phyloP scores from a whole-genome alignment of 2,797 vertebrate species.

The Sparidentex hasta region DNA sequence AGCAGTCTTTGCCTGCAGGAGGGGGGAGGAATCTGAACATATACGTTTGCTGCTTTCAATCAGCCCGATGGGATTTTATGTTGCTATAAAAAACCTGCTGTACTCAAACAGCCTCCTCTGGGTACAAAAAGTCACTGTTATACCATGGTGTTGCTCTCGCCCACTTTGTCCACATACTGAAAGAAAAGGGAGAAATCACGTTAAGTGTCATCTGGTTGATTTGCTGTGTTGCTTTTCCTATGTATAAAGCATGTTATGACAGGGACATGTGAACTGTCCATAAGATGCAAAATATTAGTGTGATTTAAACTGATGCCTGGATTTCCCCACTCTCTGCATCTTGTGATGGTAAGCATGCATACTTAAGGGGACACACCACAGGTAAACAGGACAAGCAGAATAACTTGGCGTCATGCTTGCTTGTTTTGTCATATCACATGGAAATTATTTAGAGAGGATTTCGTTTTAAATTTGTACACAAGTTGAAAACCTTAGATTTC shows the following conservation, averaged over 20 bases:
- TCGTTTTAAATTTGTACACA: neutral
- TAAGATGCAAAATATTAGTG: slow-evolving; percentile 8
- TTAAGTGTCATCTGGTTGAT: neutral
- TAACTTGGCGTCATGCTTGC: too few relatives aligned
- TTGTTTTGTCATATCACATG: neutral
- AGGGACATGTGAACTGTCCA: neutral
- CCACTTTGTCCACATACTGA: slow-evolving; percentile 95
- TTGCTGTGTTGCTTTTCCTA: neutral
- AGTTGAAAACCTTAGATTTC: neutral
- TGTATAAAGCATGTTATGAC: neutral
- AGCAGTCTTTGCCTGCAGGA: slow-evolving; percentile 65
- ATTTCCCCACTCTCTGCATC: neutral
- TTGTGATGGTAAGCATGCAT: slow-evolving; percentile 39
- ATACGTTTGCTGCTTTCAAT: slow-evolving; percentile 42
- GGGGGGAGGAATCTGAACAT: slow-evolving; percentile 34
- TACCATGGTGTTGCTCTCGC: slow-evolving; percentile 99
- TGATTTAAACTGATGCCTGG: neutral
- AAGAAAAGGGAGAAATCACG: slow-evolving; percentile 54
- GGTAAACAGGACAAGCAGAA: neutral
- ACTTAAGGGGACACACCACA: slow-evolving; percentile 55
- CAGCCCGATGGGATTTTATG: slow-evolving; percentile 47
- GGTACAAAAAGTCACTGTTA: slow-evolving; percentile 85
- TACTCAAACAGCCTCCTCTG: slow-evolving; percentile 76
- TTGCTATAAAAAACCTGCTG: slow-evolving; percentile 79
- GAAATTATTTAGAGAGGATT: neutral